These are phyloP conservation scores for Sarcophaga rosellei DNA, from an alignment of 2,888 invertebrate species.

Conservation along the genomic window DNA sequence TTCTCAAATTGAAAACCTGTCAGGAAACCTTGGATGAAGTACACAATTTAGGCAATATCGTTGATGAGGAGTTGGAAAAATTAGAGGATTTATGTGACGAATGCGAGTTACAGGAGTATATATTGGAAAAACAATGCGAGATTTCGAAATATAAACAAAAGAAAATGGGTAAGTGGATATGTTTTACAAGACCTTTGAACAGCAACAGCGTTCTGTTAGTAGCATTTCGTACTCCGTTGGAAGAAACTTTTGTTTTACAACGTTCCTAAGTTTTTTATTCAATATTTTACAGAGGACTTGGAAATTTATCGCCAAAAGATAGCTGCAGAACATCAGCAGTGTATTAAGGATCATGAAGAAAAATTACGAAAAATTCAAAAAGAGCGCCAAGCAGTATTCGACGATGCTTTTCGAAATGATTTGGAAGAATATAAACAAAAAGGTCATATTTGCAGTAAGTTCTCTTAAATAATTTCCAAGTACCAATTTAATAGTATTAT, in stretches of 20 bases:
- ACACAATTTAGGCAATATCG: slow-evolving; percentile 82
- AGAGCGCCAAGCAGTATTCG: slow-evolving; percentile 87
- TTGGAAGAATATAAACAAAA: slow-evolving; percentile 85
- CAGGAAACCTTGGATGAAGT: slow-evolving; percentile 81
- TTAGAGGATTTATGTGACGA: slow-evolving; percentile 85
- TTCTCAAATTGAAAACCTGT: slow-evolving; percentile 80
- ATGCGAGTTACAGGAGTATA: slow-evolving; percentile 84
- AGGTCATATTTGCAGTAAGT: slow-evolving; percentile 84
- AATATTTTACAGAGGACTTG: slow-evolving; percentile 76
- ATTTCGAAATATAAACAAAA: slow-evolving; percentile 85
- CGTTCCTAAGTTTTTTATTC: not conserved
- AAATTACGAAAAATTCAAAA: slow-evolving; percentile 83
- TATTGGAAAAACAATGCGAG: slow-evolving; percentile 85
- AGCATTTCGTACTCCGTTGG: too few relatives aligned
- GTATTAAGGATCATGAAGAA: slow-evolving; percentile 83
- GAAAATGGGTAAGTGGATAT: slow-evolving; percentile 82
- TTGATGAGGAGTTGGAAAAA: slow-evolving; percentile 83
- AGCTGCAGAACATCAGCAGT: slow-evolving; percentile 83
- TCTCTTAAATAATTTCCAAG: not conserved
- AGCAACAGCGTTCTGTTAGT: too few relatives aligned
- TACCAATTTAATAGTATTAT: not conserved
- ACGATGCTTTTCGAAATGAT: slow-evolving; percentile 87
- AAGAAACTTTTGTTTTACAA: too few relatives aligned
- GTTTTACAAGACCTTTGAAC: too few relatives aligned
- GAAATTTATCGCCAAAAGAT: slow-evolving; percentile 82